These are phyloP conservation scores for Neosilurus hyrtlii DNA, from an alignment of 2,797 vertebrate species.

Conservation along the genomic window DNA sequence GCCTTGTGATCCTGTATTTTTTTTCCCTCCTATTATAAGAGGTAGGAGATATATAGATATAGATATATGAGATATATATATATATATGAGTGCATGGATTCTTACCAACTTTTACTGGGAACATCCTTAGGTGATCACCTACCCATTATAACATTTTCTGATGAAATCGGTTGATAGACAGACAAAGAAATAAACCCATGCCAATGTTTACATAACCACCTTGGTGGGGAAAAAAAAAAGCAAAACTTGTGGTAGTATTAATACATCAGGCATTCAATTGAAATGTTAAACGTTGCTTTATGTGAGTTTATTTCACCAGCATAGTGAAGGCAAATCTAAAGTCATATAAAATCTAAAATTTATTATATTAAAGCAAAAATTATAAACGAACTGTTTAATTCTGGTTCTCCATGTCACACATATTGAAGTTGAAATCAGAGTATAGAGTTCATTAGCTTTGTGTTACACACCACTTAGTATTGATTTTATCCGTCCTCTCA, in stretches of 20 bases:
- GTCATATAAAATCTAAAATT: too few species aligned
- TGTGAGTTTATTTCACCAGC: neutral
- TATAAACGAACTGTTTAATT: neutral
- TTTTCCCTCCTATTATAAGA: too few species aligned
- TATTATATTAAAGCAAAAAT: neutral
- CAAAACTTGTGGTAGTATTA: neutral
- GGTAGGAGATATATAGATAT: too few species aligned
- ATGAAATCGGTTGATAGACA: too few species aligned
- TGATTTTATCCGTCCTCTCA: slow-evolving; percentile 52
- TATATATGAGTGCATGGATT: too few species aligned
- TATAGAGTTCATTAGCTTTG: neutral
- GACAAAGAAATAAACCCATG: too few species aligned
- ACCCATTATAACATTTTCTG: too few species aligned
- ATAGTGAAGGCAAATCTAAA: neutral
- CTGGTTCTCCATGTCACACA: neutral
- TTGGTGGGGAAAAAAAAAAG: neutral
- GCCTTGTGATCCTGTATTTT: too few species aligned
- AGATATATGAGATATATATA: too few species aligned
- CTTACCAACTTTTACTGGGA: too few species aligned
- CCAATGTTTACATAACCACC: too few species aligned
- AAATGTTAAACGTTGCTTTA: neutral
- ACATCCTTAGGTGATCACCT: too few species aligned
- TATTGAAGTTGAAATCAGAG: neutral
- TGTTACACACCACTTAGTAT: neutral
- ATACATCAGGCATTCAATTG: neutral